Evolutionary conservation across 2,113 vertebrate genomes (phyloP).

Genomic region (Aythya baeri): DNA sequence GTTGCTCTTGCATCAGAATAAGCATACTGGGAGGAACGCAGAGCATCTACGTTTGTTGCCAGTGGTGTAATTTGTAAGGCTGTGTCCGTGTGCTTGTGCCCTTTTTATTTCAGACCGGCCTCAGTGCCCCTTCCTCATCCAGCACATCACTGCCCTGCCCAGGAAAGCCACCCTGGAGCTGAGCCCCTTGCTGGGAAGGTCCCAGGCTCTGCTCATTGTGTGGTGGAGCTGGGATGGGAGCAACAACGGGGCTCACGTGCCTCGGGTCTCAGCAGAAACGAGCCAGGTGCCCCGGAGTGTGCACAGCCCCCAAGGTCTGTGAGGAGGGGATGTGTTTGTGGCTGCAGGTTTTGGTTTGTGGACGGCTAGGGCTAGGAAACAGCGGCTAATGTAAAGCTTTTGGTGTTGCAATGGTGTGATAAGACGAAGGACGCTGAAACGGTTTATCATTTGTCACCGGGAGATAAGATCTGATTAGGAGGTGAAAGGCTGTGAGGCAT

Average conservation of each 20-base stretch:
- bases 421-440: constrained; percentile 14
- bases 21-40: background rate
- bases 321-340: background rate
- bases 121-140: background rate
- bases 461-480: background rate
- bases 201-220: background rate
- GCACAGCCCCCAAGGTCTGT: rapidly evolving
- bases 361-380: background rate
- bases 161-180: background rate
- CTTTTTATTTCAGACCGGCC: background rate
- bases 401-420: background rate
- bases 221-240: background rate
- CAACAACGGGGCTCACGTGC: background rate
- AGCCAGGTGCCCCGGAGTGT: background rate
- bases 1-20: background rate
- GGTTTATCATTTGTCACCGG: background rate
- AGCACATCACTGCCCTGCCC: background rate
- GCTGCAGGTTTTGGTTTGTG: constrained; percentile 1
- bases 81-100: background rate
- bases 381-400: background rate
- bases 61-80: background rate
- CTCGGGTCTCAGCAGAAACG: background rate
- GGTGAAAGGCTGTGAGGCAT: constrained; percentile 28
- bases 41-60: background rate
- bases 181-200: background rate